Evolutionary conservation across 2,888 invertebrate genomes (phyloP).

Genomic region (Clostera curtula): DNA sequence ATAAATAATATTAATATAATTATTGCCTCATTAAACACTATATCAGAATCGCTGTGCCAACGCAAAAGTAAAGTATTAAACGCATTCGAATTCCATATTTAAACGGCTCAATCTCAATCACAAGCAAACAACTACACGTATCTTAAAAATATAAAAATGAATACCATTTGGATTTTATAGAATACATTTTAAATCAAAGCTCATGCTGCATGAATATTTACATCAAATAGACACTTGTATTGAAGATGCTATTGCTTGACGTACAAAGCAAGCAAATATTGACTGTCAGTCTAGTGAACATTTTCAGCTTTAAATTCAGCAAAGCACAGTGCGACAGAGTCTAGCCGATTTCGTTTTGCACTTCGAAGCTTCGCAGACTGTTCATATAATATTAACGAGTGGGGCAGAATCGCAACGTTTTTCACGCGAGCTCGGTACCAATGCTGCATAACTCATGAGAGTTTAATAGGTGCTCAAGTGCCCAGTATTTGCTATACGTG

Average conservation of each 20-base stretch:
- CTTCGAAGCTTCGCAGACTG: slow-evolving; percentile 41
- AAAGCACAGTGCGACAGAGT: slow-evolving; percentile 52
- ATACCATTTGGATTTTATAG: too few relatives aligned
- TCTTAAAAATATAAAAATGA: too few relatives aligned
- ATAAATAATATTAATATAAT: too few relatives aligned
- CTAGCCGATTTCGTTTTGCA: slow-evolving; percentile 46
- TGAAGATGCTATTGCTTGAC: slow-evolving; percentile 22
- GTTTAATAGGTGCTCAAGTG: slow-evolving; percentile 61
- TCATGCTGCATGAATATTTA: too few relatives aligned
- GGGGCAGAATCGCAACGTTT: slow-evolving; percentile 50
- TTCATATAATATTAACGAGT: slow-evolving; percentile 64
- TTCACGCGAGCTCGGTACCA: slow-evolving; percentile 58
- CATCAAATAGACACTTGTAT: too few relatives aligned
- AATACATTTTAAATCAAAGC: not conserved
- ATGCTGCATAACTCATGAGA: slow-evolving; percentile 64
- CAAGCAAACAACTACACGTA: too few relatives aligned
- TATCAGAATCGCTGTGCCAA: too few relatives aligned
- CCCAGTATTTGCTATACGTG: slow-evolving; percentile 46
- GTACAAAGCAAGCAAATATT: slow-evolving; percentile 39
- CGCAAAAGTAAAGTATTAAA: too few relatives aligned
- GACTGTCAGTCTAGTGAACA: slow-evolving; percentile 51
- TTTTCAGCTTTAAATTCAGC: slow-evolving; percentile 47
- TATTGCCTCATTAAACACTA: too few relatives aligned
- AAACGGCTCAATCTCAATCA: too few relatives aligned
- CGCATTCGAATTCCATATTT: too few relatives aligned